phyloP scores from a whole-genome alignment of 2,888 invertebrate genomes.

The Meiosimyza platycephala region DNA sequence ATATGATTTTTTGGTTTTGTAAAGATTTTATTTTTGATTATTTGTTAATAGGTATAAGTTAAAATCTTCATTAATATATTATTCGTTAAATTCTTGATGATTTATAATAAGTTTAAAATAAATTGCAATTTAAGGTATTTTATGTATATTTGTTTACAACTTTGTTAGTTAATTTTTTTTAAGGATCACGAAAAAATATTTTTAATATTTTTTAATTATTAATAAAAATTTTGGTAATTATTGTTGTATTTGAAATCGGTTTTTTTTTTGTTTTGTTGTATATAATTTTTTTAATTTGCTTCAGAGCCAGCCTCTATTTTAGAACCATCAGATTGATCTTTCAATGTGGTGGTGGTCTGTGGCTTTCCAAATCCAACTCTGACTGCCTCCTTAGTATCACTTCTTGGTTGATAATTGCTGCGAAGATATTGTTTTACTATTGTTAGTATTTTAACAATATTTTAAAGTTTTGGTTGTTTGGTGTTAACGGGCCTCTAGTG shows the following conservation, averaged over 20 bases:
- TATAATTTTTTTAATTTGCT: conserved; percentile 23
- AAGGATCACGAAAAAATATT: conserved; percentile 41
- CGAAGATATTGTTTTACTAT: conserved; percentile 38
- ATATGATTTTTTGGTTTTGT: conserved; percentile 22
- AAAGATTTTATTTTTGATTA: conserved; percentile 25
- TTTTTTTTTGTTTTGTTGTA: conserved; percentile 29
- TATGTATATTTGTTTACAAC: conserved; percentile 44
- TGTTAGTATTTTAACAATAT: conserved; percentile 43
- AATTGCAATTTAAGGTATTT: conserved; percentile 37
- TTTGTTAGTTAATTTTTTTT: conserved; percentile 39
- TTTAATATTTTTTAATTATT: conserved; percentile 41
- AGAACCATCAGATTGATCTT: not conserved
- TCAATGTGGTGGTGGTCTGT: not conserved
- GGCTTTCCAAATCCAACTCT: conserved; percentile 12
- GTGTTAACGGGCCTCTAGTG: conserved; percentile 49
- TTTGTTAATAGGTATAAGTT: conserved; percentile 32
- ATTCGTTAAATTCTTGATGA: conserved; percentile 36
- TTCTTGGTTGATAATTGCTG: conserved; percentile 18
- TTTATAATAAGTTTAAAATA: conserved; percentile 37
- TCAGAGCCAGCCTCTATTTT: not conserved
- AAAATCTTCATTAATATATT: conserved; percentile 36
- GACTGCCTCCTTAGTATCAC: not conserved
- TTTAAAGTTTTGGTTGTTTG: conserved; percentile 28
- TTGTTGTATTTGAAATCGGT: conserved; percentile 42
- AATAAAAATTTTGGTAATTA: conserved; percentile 38